Percentiles rank a stretch among this genome's conserved stretches.
Conservation (phyloP, 2,113 vertebrate genomes). For the Eulacestoma nigropectus region DNA sequence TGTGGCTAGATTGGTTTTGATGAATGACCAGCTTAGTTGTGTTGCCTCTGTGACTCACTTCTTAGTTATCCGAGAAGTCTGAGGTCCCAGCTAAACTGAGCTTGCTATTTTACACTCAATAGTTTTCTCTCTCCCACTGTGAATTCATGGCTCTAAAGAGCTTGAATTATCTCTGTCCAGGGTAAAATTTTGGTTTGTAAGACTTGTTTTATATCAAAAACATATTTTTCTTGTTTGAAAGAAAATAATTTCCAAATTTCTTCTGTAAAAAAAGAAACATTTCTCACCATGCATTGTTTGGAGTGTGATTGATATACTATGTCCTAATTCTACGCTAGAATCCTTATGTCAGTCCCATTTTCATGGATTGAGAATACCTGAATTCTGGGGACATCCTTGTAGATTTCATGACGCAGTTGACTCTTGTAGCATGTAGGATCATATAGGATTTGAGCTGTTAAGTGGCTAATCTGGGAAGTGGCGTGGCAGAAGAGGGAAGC, state of each 20-base stretch:
- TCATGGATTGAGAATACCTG: not conserved
- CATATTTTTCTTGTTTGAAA: not conserved
- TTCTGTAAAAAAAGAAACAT: not conserved
- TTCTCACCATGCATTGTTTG: not conserved
- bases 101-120: not conserved
- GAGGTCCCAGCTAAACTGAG: not conserved
- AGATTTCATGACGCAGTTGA: not conserved
- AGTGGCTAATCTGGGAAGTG: not conserved
- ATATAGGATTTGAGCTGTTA: not conserved
- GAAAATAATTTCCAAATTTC: not conserved
- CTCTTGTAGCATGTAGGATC: not conserved
- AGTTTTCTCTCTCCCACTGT: conserved; percentile 5
- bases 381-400: not conserved
- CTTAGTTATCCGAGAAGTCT: conserved; percentile 21
- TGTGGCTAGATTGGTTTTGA: conserved; percentile 62
- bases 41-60: conserved; percentile 51
- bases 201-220: not conserved
- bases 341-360: not conserved
- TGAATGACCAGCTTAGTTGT: conserved; percentile 62
- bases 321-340: not conserved
- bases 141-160: not conserved
- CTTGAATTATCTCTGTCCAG: not conserved
- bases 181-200: not conserved
- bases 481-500: not conserved
- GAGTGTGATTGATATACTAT: not conserved